Evolutionary conservation across 2,888 invertebrate species (phyloP).

Genomic region (Oeneis ivallda): DNA sequence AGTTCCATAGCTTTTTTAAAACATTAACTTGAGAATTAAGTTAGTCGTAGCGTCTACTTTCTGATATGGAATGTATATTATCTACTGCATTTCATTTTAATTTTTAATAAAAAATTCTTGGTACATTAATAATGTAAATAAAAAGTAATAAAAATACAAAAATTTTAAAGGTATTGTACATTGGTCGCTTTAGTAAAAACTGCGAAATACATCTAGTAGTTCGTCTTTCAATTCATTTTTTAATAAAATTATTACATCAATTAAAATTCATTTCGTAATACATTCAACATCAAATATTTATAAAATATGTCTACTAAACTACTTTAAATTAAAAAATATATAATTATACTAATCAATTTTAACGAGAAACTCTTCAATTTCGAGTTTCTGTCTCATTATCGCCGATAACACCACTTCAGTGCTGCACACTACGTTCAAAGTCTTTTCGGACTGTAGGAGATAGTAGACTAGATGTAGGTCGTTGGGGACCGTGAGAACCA

Average conservation of each 20-base stretch:
- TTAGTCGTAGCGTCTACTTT: neutral
- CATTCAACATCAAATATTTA: conserved; percentile 15
- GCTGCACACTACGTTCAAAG: conserved; percentile 84
- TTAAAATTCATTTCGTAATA: conserved; percentile 15
- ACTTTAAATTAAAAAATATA: neutral
- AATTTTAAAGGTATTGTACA: neutral
- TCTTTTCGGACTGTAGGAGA: conserved; percentile 84
- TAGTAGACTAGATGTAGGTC: conserved; percentile 94
- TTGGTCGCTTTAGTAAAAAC: neutral
- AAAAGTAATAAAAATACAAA: neutral
- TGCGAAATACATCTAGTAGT: neutral
- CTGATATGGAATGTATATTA: conserved; percentile 8
- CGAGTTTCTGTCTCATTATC: conserved; percentile 89
- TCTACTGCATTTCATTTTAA: neutral
- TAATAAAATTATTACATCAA: neutral
- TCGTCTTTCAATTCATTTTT: conserved; percentile 8
- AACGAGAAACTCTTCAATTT: conserved; percentile 83
- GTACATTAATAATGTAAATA: too few relatives aligned
- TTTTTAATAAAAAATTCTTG: neutral
- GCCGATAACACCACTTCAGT: conserved; percentile 92
- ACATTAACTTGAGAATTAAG: neutral
- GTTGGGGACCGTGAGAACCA: conserved; percentile 92
- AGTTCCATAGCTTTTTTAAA: neutral
- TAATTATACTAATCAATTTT: conserved; percentile 68
- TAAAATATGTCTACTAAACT: conserved; percentile 3